A percentile compares a stretch with the other conserved stretches of the same genome.
These are phyloP conservation scores for Eulemur albifrons DNA, from an alignment of 2,797 vertebrate species.

Conservation along the genomic window DNA sequence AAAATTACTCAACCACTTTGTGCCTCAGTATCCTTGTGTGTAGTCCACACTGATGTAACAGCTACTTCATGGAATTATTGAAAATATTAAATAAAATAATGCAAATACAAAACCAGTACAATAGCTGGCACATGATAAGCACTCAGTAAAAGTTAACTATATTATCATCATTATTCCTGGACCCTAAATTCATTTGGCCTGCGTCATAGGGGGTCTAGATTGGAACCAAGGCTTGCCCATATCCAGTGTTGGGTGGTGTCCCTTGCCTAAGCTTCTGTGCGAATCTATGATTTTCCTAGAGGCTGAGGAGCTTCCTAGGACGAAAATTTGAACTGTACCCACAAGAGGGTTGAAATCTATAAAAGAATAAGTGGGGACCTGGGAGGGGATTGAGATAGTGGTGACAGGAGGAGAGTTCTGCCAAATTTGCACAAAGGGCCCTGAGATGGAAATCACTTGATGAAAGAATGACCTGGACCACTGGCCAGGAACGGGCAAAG, in stretches of 20 bases:
- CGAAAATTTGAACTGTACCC: neutral
- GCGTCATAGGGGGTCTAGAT: neutral
- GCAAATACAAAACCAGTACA: neutral
- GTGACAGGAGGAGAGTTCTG: neutral
- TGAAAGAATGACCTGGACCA: neutral
- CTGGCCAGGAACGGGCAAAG: neutral
- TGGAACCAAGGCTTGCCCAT: neutral
- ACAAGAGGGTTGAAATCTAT: neutral
- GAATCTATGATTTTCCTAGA: neutral
- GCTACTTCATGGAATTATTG: neutral
- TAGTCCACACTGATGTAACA: neutral
- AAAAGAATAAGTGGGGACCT: neutral
- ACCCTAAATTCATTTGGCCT: neutral
- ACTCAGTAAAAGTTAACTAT: neutral
- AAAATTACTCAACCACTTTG: neutral
- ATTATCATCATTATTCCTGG: neutral
- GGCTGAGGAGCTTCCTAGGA: neutral
- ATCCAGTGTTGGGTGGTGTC: accelerated
- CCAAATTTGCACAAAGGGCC: neutral
- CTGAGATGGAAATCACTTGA: neutral
- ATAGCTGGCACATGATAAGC: neutral
- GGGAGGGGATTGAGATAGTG: neutral
- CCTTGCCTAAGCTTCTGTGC: neutral
- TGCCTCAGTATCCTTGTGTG: neutral
- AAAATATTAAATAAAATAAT: neutral